Percentiles rank a stretch among this genome's conserved stretches.
Evolutionary conservation across 2,888 invertebrate species (phyloP).

Genomic region (Chironomus tentans): DNA sequence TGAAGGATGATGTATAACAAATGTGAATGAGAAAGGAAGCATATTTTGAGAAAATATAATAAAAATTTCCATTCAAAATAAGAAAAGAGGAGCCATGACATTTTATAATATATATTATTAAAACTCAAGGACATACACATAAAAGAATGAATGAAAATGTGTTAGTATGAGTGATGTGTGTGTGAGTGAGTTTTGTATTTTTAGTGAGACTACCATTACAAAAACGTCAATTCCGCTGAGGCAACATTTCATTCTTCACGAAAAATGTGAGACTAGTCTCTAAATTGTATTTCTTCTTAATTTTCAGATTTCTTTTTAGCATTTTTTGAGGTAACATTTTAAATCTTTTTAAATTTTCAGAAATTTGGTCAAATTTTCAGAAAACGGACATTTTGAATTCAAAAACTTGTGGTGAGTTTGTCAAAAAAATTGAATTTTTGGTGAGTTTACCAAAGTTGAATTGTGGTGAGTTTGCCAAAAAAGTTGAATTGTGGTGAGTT

Average conservation of each 20-base stretch:
- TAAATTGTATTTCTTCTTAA: not conserved
- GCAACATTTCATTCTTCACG: not conserved
- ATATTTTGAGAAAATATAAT: not conserved
- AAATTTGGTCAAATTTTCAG: too few relatives aligned
- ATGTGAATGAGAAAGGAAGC: not conserved
- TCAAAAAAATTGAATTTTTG: too few relatives aligned
- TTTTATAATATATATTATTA: not conserved
- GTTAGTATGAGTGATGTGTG: not conserved
- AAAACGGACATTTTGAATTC: too few relatives aligned
- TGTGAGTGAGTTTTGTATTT: not conserved
- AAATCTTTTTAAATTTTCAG: not conserved
- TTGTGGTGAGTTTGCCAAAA: too few relatives aligned
- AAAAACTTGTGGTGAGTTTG: too few relatives aligned
- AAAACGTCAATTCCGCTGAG: not conserved
- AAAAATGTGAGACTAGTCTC: not conserved
- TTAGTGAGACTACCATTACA: conserved; percentile 4
- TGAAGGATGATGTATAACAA: not conserved
- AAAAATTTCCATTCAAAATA: conserved; percentile 16
- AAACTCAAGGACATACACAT: not conserved
- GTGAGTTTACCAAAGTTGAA: too few relatives aligned
- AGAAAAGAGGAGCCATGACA: conserved; percentile 1
- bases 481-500: too few relatives aligned
- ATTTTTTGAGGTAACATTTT: not conserved
- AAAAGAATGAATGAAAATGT: not conserved
- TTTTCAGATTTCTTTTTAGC: not conserved